These are phyloP conservation scores for Thunnus thynnus DNA, from an alignment of 2,113 vertebrate genomes.

Conservation along the genomic window DNA sequence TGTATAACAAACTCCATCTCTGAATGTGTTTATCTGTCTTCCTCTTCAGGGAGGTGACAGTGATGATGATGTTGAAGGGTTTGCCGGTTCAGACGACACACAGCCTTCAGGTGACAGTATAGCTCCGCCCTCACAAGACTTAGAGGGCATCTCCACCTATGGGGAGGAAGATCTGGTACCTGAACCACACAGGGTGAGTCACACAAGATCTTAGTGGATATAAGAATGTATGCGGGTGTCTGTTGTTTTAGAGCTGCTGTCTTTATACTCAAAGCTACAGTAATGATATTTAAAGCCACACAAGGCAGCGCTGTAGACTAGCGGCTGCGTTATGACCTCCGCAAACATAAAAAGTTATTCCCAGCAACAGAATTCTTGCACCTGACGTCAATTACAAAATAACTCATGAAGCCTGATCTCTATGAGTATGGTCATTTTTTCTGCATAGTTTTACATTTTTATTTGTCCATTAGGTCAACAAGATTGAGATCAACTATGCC, in stretches of 20 bases:
- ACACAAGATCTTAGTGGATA: not conserved
- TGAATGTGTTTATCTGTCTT: not conserved
- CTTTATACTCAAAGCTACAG: too few relatives aligned
- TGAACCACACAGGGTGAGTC: conserved; percentile 90
- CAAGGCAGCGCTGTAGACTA: not conserved
- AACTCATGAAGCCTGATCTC: not conserved
- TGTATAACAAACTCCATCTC: too few relatives aligned
- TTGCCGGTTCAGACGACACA: conserved; percentile 67
- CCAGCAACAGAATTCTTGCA: not conserved
- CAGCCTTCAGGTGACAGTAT: conserved; percentile 66
- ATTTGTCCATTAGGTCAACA: conserved; percentile 87
- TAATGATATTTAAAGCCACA: not conserved
- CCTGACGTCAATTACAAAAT: not conserved
- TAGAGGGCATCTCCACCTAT: conserved; percentile 77
- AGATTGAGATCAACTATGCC: conserved; percentile 91
- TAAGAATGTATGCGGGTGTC: not conserved
- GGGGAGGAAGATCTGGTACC: conserved; percentile 90
- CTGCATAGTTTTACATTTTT: not conserved
- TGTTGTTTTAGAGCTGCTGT: not conserved
- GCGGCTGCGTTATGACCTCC: not conserved
- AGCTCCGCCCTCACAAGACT: conserved; percentile 48
- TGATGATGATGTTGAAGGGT: conserved; percentile 86
- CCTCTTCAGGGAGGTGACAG: conserved; percentile 86
- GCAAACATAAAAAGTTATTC: too few relatives aligned
- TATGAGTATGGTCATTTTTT: not conserved